Percentiles rank a stretch among this genome's conserved stretches.
Evolutionary conservation across 2,888 invertebrate species (phyloP).

Genomic region (Gari tellinella): DNA sequence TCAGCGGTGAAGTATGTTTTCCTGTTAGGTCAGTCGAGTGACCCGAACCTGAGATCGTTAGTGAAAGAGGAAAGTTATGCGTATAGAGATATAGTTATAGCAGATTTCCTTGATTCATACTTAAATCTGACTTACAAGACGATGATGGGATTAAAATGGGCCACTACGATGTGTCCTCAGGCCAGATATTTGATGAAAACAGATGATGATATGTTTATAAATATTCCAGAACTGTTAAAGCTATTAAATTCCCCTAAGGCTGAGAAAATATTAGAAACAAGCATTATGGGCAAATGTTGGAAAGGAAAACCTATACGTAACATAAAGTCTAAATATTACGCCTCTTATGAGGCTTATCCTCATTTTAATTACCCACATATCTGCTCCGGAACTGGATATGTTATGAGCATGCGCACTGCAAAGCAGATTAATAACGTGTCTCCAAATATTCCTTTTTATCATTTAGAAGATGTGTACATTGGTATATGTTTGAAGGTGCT

Average conservation of each 20-base stretch:
- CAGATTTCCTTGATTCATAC: conserved; percentile 65
- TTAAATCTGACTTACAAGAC: conserved; percentile 71
- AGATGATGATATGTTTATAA: conserved; percentile 71
- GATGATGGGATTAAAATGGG: conserved; percentile 64
- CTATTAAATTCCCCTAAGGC: not conserved
- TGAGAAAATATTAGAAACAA: conserved; percentile 44
- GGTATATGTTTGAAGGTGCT: conserved; percentile 65
- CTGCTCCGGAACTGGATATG: conserved; percentile 72
- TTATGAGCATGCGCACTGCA: conserved; percentile 60
- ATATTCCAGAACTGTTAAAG: conserved; percentile 58
- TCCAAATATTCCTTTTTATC: conserved; percentile 63
- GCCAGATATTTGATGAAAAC: conserved; percentile 74
- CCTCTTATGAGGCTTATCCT: conserved; percentile 56
- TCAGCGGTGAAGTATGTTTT: conserved; percentile 1
- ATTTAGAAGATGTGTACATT: conserved; percentile 73
- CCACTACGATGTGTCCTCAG: conserved; percentile 45
- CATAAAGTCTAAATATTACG: conserved; percentile 66
- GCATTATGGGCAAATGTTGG: conserved; percentile 69
- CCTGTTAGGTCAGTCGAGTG: not conserved
- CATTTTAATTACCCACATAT: conserved; percentile 49
- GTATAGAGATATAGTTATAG: conserved; percentile 60
- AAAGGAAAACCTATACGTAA: conserved; percentile 63
- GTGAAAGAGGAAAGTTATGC: conserved; percentile 40
- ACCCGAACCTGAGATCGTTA: not conserved
- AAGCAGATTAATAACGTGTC: conserved; percentile 47